Percentiles rank a stretch among this genome's conserved stretches.
These are phyloP conservation scores for Synanthedon myopaeformis DNA, from an alignment of 2,888 invertebrate species.

Conservation along the genomic window DNA sequence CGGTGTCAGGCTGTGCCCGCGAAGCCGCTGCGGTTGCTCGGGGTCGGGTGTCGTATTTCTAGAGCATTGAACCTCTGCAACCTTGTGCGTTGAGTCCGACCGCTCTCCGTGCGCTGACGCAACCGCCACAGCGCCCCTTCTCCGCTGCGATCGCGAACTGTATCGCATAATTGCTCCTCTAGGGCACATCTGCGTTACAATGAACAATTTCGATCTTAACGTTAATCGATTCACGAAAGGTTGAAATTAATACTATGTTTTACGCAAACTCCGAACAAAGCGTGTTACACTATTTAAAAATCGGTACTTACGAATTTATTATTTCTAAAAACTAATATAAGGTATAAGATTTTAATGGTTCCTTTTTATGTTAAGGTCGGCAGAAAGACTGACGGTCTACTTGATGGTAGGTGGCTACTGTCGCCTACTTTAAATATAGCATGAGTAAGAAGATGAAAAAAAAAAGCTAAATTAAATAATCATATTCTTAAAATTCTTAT, in stretches of 20 bases:
- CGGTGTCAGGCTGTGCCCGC: neutral
- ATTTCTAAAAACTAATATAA: no score
- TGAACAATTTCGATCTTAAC: slow-evolving; percentile 35
- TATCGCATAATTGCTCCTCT: slow-evolving; percentile 62
- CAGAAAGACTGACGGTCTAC: no score
- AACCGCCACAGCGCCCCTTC: slow-evolving; percentile 64
- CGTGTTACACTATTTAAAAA: neutral
- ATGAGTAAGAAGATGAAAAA: no score
- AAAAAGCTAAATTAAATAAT: no score
- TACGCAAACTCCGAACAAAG: slow-evolving; percentile 25
- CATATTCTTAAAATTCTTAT: no score
- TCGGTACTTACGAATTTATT: no score
- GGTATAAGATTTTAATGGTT: no score
- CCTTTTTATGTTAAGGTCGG: no score
- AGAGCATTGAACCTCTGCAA: slow-evolving; percentile 70
- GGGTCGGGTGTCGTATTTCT: slow-evolving; percentile 66
- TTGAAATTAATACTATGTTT: slow-evolving; percentile 48
- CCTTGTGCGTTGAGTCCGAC: slow-evolving; percentile 67
- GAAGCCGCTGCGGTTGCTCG: slow-evolving; percentile 31
- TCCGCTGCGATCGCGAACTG: slow-evolving; percentile 49
- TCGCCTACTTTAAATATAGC: no score
- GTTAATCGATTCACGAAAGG: slow-evolving; percentile 57
- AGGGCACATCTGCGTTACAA: slow-evolving; percentile 62
- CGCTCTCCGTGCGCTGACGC: slow-evolving; percentile 65
- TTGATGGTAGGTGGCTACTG: no score